Evolutionary conservation across 2,797 vertebrate species (phyloP).

Genomic region (Tauraco hartlaubi): DNA sequence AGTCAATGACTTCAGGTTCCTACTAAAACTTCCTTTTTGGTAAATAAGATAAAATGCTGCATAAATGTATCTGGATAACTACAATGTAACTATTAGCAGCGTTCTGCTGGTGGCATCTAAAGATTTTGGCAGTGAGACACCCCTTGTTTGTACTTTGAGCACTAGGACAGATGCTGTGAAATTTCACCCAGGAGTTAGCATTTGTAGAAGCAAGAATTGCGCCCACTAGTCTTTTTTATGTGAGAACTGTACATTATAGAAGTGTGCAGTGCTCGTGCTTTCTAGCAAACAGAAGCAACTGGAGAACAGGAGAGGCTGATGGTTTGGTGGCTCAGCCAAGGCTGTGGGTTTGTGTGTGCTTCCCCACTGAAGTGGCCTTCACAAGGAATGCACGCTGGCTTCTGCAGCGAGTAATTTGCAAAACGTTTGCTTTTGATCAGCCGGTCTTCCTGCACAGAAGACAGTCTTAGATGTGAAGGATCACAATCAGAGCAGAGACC

Average conservation of each 20-base stretch:
- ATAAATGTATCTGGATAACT: background rate
- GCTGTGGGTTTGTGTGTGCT: background rate
- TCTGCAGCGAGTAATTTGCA: background rate
- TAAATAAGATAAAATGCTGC: background rate
- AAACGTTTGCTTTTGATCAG: background rate
- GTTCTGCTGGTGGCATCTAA: background rate
- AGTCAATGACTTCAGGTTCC: background rate
- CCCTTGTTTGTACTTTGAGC: background rate
- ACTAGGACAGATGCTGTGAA: background rate
- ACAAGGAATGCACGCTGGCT: fast-evolving
- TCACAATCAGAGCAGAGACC: background rate
- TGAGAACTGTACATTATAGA: background rate
- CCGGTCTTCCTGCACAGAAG: background rate
- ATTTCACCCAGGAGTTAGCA: background rate
- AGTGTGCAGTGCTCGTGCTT: fast-evolving
- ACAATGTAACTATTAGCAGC: background rate
- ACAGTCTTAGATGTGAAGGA: background rate
- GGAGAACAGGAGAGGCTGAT: background rate
- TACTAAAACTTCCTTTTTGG: background rate
- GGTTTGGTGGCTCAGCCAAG: background rate
- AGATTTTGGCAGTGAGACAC: background rate
- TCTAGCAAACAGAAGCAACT: background rate
- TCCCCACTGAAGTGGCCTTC: background rate
- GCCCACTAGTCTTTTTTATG: background rate
- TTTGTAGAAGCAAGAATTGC: background rate